Base-by-base conservation (phyloP, 2,113 vertebrate species). In the Bubo blakistoni region DNA sequence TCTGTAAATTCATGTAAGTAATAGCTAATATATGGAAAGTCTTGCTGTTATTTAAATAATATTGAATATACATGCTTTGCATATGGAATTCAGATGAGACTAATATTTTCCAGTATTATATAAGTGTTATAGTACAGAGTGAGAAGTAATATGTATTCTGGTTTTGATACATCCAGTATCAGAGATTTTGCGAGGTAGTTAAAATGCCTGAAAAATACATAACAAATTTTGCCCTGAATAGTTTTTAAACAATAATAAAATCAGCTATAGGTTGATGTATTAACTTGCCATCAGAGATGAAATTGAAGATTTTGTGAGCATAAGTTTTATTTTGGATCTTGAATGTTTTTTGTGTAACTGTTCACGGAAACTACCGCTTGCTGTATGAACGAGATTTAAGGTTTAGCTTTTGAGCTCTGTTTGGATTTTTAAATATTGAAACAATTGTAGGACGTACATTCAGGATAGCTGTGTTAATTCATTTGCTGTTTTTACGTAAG, bases 381-480 rank as follows among this genome's bases (percentile, higher is more conserved):
- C 19, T 67, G 22, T 29, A 29, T 44, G 22, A 52, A 47, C 76
- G 32, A 26, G 6, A 44, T 74, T 46, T 46, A 47, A 17, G 5
- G 8, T 29, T 81, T 72, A 67, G 8, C 18, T 87, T 71, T 90
- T 58, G 16, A 73, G 13, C 17, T 80, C 11, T 59, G 13, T 61
- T 84, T 88, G 9, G 7, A 26, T 61, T 74, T 80, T 76, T 4
- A 83, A 62, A 71, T 57, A 34, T 1, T 57, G 32, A 66, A 82
- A 21, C 9, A 36, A 11, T 12, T 86, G 7, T 62, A 69, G 36
- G 55, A 81, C 49, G 18, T 66, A 36, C 16, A 22, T 38, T 40
- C 47, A 67, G 14, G 61, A 40, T 69, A 0, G 0, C 7, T 49
- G 4, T 30, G 12, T n/a, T 47, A 79, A 40, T 65, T 61, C 0